Conservation (phyloP, 2,113 vertebrate species). For the Piliocolobus tephrosceles region DNA sequence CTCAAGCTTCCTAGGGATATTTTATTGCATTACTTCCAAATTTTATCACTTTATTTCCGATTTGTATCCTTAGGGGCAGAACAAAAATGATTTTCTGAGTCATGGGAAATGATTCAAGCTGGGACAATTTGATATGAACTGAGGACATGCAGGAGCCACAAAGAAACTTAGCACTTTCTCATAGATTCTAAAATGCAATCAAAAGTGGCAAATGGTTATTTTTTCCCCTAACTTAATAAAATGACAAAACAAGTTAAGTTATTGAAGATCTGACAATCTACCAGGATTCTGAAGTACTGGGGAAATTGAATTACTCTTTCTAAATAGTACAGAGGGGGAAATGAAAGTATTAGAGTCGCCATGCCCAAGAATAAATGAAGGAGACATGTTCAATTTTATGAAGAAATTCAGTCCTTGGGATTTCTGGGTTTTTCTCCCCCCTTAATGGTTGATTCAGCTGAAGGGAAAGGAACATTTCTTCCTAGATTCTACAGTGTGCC, state of each 20-base stretch:
- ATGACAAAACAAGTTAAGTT: constrained; percentile 45
- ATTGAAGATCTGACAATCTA: neutral
- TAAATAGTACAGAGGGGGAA: constrained; percentile 49
- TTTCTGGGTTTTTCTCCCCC: neutral
- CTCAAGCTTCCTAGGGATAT: neutral
- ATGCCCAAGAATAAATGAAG: constrained; percentile 41
- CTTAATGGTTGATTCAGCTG: neutral
- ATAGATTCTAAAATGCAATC: constrained; percentile 8
- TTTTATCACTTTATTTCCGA: constrained; percentile 52
- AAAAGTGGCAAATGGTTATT: neutral
- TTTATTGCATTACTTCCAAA: constrained; percentile 41
- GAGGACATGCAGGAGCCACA: neutral
- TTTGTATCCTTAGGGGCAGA: constrained; percentile 41
- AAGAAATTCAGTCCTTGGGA: constrained; percentile 48
- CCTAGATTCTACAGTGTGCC: neutral
- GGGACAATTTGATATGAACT: constrained; percentile 40
- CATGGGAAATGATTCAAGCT: constrained; percentile 51
- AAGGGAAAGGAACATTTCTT: neutral
- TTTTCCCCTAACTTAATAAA: constrained; percentile 19
- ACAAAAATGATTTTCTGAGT: constrained; percentile 59
- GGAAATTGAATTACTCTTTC: constrained; percentile 45
- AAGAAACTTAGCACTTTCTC: neutral
- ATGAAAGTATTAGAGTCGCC: neutral
- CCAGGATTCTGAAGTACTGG: neutral
- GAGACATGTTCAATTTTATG: constrained; percentile 51